These are phyloP conservation scores for Mormoops blainvillei DNA, from an alignment of 2,113 vertebrate species.

Conservation along the genomic window DNA sequence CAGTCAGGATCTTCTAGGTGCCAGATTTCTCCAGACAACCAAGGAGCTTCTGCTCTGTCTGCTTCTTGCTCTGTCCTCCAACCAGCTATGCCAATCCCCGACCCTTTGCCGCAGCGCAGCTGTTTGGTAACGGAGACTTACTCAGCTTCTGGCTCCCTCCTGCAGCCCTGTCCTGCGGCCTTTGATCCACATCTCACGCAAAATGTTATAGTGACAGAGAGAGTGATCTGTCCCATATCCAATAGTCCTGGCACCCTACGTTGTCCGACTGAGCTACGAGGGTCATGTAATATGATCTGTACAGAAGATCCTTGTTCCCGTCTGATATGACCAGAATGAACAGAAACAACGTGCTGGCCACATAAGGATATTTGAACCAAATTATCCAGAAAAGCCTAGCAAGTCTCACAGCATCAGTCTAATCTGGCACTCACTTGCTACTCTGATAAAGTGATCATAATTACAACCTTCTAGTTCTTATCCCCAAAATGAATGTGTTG, in stretches of 20 bases:
- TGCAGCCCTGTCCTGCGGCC: conserved; percentile 45
- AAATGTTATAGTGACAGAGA: conserved; percentile 81
- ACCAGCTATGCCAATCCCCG: conserved; percentile 65
- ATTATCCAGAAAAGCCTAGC: not conserved
- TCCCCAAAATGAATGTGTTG: not conserved
- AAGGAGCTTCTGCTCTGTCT: conserved; percentile 12
- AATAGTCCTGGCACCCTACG: conserved; percentile 55
- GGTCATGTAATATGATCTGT: conserved; percentile 72
- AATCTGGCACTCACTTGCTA: conserved; percentile 52
- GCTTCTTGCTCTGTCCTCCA: conserved; percentile 74
- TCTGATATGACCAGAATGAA: conserved; percentile 70
- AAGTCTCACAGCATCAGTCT: conserved; percentile 68
- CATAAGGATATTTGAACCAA: conserved; percentile 43
- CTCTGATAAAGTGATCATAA: not conserved
- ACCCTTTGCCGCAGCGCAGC: conserved; percentile 76
- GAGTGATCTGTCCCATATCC: conserved; percentile 77
- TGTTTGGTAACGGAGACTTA: conserved; percentile 81
- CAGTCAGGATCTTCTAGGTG: not conserved
- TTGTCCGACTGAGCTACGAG: conserved; percentile 68
- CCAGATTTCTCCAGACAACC: not conserved
- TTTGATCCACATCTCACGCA: conserved; percentile 75
- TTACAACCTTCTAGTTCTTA: not conserved
- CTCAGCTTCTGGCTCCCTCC: conserved; percentile 57
- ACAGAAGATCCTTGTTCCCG: conserved; percentile 83
- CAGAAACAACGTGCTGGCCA: conserved; percentile 17